Conservation (phyloP, 2,888 invertebrate genomes). For the Melinopterus prodromus region DNA sequence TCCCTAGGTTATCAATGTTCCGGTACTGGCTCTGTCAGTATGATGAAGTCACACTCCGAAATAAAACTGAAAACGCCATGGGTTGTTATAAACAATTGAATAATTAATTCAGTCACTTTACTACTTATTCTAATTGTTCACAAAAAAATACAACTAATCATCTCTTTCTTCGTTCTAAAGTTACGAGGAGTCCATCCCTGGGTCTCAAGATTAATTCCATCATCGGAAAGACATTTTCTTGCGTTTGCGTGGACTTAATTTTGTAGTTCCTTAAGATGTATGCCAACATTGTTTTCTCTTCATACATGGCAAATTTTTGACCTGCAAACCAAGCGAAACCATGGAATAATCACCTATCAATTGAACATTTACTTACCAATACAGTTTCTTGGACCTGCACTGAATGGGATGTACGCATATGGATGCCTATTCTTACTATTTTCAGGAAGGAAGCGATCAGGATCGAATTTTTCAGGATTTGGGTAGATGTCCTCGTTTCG, state of each 20-base stretch:
- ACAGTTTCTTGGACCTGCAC: constrained; percentile 69
- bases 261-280: constrained; percentile 9
- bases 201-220: constrained; percentile 16
- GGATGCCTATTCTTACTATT: constrained; percentile 74
- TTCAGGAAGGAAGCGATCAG: constrained; percentile 76
- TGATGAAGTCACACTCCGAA: too few relatives aligned
- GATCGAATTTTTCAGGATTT: constrained; percentile 72
- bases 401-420: constrained; percentile 68
- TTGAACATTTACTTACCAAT: too few relatives aligned
- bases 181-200: constrained; percentile 10
- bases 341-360: too few relatives aligned
- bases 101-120: too few relatives aligned
- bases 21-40: too few relatives aligned
- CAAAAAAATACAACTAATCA: neutral
- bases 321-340: too few relatives aligned
- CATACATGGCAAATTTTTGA: neutral
- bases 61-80: too few relatives aligned
- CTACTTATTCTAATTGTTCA: neutral
- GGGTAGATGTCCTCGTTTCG: constrained; percentile 69
- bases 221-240: constrained; percentile 7
- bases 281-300: constrained; percentile 14
- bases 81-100: too few relatives aligned
- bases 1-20: too few relatives aligned
- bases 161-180: constrained; percentile 8
- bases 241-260: constrained; percentile 19